Evolutionary conservation across 2,113 vertebrate species (phyloP), one percentile per base, ranked within the genome.

Genomic region (Odontophorus gujanensis): DNA sequence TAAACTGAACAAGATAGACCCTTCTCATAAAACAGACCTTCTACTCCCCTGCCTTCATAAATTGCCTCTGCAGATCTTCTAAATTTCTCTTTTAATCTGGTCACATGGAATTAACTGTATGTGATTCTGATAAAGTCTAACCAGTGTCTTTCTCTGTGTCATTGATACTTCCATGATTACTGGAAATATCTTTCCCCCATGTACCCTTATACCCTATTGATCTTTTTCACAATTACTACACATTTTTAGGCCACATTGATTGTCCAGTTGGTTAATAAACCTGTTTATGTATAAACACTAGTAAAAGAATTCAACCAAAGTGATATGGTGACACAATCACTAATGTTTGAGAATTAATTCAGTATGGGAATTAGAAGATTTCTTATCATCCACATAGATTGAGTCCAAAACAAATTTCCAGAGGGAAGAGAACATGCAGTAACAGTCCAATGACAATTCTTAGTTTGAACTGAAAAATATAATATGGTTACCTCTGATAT

Each of bases 381-480:
- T 75, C 21, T 79, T 86, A 86, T 71, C 12, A 63, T 47, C 61
- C 51, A 71, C 21, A 81, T 7, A 67, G 50, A 74, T 26, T 59
- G 57, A 71, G 9, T 75, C 18, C 26, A 81, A 78, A 81, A 59
- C 13, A 89, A 53, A 18, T 32, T 92, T 81, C 61, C 42, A 86
- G 18, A 34, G 7, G 7, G 65, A 90, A 72, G 40, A 80, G 22
- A 69, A 28, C 2, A 1, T 22, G 25, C 74, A 22, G 7, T 24
- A 83, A 83, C 13, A 92, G 66, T 19, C 11, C 38, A 78, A 51
- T 50, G 83, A 63, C 25, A 63, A 71, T 43, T 42, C 0, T 0
- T 67, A 63, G 19, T 51, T 86, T 25, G 81, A 89, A 85, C 94
- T 40, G 18, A 89, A 57, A 75, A 87, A 78, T 19, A 32, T 42